Evolutionary conservation across 2,113 vertebrate genomes (phyloP).

Genomic region (Phrynocephalus versicolor): DNA sequence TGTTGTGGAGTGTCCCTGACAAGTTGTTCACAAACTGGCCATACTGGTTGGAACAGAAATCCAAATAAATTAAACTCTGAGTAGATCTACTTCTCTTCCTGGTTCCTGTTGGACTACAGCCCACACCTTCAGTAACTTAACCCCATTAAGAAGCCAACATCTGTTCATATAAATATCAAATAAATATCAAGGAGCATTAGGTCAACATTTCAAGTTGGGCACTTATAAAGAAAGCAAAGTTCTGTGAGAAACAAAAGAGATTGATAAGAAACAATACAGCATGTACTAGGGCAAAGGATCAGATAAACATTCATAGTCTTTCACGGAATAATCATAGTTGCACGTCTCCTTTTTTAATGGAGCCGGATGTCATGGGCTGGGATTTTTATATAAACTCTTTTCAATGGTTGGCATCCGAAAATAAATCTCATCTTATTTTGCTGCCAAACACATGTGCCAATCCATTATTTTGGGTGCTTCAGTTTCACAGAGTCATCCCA

Average conservation of each 20-base stretch:
- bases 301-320: conserved; percentile 6
- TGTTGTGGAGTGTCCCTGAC: no score
- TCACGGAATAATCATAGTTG: not conserved
- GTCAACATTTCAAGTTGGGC: not conserved
- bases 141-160: not conserved
- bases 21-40: no score
- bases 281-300: not conserved
- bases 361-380: conserved; percentile 20
- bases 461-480: not conserved
- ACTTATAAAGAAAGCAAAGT: not conserved
- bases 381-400: conserved; percentile 15
- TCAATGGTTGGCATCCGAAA: not conserved
- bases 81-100: not conserved
- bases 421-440: not conserved
- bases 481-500: not conserved
- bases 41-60: no score
- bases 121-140: not conserved
- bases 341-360: conserved; percentile 12
- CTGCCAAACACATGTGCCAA: not conserved
- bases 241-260: conserved; percentile 2
- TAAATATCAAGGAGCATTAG: not conserved
- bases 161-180: not conserved
- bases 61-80: not conserved
- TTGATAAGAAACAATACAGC: not conserved
- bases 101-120: not conserved